Conservation (phyloP, 2,888 invertebrate species). For the Listrodromus nycthemerus region DNA sequence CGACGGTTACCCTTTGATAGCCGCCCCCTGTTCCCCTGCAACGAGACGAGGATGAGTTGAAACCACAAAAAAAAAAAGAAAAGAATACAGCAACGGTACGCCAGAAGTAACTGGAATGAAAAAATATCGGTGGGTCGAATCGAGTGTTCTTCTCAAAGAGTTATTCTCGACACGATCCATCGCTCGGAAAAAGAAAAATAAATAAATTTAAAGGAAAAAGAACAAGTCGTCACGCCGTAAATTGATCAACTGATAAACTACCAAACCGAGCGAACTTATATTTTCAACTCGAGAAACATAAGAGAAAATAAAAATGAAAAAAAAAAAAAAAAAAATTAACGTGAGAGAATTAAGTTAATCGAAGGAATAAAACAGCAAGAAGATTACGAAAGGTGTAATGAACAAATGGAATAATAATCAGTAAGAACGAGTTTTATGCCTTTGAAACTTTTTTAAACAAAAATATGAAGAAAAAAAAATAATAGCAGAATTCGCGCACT, state of each 20-base stretch:
- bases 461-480: conserved; percentile 53
- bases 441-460: conserved; percentile 77
- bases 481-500: conserved; percentile 10
- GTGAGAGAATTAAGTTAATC: conserved; percentile 27
- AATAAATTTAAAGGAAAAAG: not conserved
- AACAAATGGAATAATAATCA: conserved; percentile 74
- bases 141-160: conserved; percentile 6
- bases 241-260: conserved; percentile 3
- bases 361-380: conserved; percentile 40
- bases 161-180: not conserved
- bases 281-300: conserved; percentile 76
- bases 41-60: conserved; percentile 56
- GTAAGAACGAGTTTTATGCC: conserved; percentile 75
- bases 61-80: conserved; percentile 1
- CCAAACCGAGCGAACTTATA: conserved; percentile 74
- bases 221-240: conserved; percentile 12
- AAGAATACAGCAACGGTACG: conserved; percentile 30
- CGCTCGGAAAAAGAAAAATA: conserved; percentile 6
- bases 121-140: conserved; percentile 28
- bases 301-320: conserved; percentile 27
- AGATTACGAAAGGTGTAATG: conserved; percentile 79
- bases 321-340: conserved; percentile 13
- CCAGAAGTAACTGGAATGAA: conserved; percentile 3
- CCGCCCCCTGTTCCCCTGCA: conserved; percentile 32
- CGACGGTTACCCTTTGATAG: conserved; percentile 72